Percentiles rank a stretch among this genome's conserved stretches.
Conservation (phyloP, 2,888 invertebrate genomes). For the Pyralis farinalis region DNA sequence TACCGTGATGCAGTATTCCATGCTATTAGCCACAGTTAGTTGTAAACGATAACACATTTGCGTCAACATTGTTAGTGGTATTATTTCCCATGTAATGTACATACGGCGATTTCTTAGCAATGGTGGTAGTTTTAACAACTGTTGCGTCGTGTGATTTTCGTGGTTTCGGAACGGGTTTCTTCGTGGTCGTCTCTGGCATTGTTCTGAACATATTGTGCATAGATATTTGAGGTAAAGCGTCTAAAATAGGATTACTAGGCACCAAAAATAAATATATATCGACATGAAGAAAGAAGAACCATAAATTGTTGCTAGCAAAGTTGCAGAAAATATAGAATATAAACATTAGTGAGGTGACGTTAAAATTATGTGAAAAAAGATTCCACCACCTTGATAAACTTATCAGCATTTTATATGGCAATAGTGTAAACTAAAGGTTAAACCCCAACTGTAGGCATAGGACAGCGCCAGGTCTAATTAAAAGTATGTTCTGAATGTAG, state of each 20-base stretch:
- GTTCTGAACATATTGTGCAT: constrained; percentile 58
- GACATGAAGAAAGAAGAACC: constrained; percentile 15
- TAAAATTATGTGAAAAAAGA: no score
- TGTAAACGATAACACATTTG: constrained; percentile 3
- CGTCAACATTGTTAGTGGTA: constrained; percentile 28
- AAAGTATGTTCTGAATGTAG: no score
- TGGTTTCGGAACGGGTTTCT: constrained; percentile 42
- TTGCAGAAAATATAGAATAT: no score
- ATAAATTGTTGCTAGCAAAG: constrained; percentile 1
- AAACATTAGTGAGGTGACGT: no score
- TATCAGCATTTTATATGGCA: no score
- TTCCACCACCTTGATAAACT: not conserved
- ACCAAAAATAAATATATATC: not conserved
- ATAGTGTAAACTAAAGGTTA: no score
- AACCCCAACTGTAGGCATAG: no score
- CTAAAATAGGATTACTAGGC: constrained; percentile 6
- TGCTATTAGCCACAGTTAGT: constrained; percentile 25
- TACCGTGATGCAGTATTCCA: constrained; percentile 15
- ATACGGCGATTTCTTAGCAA: constrained; percentile 58
- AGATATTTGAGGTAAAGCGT: constrained; percentile 11
- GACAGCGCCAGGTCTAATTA: no score
- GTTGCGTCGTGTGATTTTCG: constrained; percentile 37
- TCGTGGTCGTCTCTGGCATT: constrained; percentile 50
- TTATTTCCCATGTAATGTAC: constrained; percentile 39
- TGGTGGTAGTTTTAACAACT: constrained; percentile 46